A percentile compares a stretch with the other conserved stretches of the same genome.
Conservation (phyloP, 2,113 vertebrate species). For the Clupea harengus region DNA sequence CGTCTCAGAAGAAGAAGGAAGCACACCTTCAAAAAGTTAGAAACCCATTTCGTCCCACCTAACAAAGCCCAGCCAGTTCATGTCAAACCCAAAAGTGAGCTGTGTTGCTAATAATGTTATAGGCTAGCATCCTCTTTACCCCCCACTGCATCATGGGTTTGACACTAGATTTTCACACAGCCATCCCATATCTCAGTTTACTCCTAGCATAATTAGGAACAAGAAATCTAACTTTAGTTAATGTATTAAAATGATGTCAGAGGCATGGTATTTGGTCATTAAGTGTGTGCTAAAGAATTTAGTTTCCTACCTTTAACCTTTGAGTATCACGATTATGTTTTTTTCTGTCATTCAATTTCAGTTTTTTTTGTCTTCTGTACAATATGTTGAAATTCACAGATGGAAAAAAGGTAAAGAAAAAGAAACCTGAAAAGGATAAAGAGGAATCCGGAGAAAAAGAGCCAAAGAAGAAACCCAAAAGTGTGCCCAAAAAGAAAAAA, state of each 20-base stretch:
- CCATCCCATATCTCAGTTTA: background rate
- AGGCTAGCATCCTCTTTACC: background rate
- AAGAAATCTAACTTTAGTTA: background rate
- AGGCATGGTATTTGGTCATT: too few species aligned
- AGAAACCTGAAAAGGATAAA: conserved; percentile 47
- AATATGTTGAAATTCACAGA: conserved; percentile 15
- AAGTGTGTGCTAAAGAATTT: too few species aligned
- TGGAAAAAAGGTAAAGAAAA: conserved; percentile 49
- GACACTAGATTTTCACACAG: too few species aligned
- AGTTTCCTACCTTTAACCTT: too few species aligned
- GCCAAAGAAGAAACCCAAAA: conserved; percentile 45
- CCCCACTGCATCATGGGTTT: background rate
- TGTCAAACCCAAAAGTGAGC: background rate
- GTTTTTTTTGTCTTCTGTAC: background rate
- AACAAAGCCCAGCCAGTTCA: too few species aligned
- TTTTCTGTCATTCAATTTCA: background rate
- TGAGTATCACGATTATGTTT: too few species aligned
- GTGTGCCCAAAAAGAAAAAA: conserved; percentile 43
- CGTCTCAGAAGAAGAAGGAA: conserved; percentile 28
- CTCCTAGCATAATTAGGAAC: background rate
- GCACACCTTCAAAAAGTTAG: conserved; percentile 34
- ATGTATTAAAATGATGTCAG: too few species aligned
- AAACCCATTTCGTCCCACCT: too few species aligned
- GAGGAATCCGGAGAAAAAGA: conserved; percentile 35
- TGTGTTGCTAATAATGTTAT: background rate